Evolutionary conservation across 2,113 vertebrate species (phyloP).

Genomic region (Gorsachius goisagi): DNA sequence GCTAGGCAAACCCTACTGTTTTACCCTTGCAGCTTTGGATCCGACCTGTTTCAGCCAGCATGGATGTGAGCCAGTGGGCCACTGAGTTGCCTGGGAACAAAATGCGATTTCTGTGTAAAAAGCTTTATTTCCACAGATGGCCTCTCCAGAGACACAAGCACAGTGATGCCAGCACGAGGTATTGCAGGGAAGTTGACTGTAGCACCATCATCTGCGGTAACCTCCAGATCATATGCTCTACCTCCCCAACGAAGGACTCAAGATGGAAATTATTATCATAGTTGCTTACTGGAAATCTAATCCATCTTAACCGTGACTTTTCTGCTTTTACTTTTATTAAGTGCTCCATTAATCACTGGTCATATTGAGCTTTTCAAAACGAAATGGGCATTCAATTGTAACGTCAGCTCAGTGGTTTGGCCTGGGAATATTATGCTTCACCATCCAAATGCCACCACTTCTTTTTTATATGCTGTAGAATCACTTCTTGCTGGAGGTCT

Average conservation of each 20-base stretch:
- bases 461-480: neutral
- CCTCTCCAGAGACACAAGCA: neutral
- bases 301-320: neutral
- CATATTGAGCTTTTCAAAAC: neutral
- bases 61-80: too few relatives aligned
- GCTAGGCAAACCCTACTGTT: neutral
- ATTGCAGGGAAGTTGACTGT: neutral
- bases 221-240: neutral
- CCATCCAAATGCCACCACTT: conserved; percentile 6
- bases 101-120: neutral
- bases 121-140: neutral
- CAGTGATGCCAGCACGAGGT: neutral
- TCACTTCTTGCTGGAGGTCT: neutral
- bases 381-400: neutral
- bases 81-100: neutral
- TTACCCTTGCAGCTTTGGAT: neutral
- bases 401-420: neutral
- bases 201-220: neutral
- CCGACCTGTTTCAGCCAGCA: neutral
- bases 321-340: neutral
- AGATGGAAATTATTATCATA: neutral
- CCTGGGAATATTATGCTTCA: neutral
- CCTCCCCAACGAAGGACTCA: neutral
- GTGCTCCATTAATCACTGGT: neutral
- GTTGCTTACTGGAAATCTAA: neutral